These are phyloP conservation scores for Macquaria australasica DNA, from an alignment of 2,113 vertebrate species.

Conservation along the genomic window DNA sequence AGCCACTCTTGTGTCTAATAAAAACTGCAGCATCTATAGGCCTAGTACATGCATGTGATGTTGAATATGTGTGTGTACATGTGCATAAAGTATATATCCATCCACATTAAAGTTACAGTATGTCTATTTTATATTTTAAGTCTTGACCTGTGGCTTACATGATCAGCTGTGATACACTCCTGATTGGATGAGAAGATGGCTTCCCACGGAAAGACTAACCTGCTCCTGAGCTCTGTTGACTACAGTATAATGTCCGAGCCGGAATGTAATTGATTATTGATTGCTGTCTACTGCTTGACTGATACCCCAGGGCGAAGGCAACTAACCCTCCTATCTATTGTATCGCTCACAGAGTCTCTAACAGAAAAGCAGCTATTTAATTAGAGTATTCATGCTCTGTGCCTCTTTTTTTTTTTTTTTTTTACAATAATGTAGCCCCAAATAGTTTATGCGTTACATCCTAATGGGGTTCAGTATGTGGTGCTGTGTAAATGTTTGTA, in stretches of 20 bases:
- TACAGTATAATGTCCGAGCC: slow-evolving; percentile 33
- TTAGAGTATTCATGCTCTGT: slow-evolving; percentile 16
- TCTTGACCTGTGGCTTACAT: not conserved
- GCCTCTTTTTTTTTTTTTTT: not conserved
- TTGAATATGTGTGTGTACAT: not conserved
- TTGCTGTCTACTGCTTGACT: slow-evolving; percentile 64
- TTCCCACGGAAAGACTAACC: slow-evolving; percentile 25
- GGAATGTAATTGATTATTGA: slow-evolving; percentile 75
- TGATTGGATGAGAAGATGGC: slow-evolving; percentile 25
- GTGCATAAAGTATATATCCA: not conserved
- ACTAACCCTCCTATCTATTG: slow-evolving; percentile 29
- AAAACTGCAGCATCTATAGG: not conserved
- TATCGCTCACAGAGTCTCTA: slow-evolving; percentile 11
- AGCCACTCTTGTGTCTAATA: not conserved
- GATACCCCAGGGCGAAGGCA: slow-evolving; percentile 49
- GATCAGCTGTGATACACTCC: not conserved
- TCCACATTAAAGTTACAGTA: not conserved
- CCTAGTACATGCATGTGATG: not conserved
- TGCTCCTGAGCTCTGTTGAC: slow-evolving; percentile 46
- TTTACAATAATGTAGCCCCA: slow-evolving; percentile 20
- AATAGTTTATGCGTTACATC: slow-evolving; percentile 20
- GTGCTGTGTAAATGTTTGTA: slow-evolving; percentile 5
- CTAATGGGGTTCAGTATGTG: not conserved
- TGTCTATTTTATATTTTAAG: slow-evolving; percentile 17
- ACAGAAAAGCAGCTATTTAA: slow-evolving; percentile 30